phyloP scores from a whole-genome alignment of 2,888 invertebrate genomes.

The Spodoptera littoralis region DNA sequence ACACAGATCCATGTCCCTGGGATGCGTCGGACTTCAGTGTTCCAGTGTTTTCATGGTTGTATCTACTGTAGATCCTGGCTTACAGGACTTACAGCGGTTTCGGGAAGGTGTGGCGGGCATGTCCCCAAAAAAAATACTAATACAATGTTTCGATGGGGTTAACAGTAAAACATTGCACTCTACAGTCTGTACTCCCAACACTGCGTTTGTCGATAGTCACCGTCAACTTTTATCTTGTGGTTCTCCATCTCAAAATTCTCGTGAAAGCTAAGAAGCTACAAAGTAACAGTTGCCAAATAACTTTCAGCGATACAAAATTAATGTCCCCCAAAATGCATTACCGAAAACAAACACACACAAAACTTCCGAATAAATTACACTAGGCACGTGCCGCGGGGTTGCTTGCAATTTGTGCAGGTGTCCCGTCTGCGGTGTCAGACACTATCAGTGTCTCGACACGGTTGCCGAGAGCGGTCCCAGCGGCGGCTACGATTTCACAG shows the following conservation, averaged over 20 bases:
- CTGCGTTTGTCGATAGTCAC: no score
- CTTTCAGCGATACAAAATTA: conserved; percentile 31
- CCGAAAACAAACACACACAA: conserved; percentile 40
- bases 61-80: no score
- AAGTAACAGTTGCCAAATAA: conserved; percentile 9
- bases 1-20: no score
- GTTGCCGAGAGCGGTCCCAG: conserved; percentile 53
- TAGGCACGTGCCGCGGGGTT: conserved; percentile 49
- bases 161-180: no score
- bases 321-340: conserved; percentile 39
- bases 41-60: no score
- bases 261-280: neutral
- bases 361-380: conserved; percentile 53
- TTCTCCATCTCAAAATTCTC: neutral
- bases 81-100: no score
- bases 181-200: no score
- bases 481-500: conserved; percentile 61
- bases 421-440: conserved; percentile 62
- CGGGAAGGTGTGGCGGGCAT: no score
- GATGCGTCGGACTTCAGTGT: no score
- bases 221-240: no score
- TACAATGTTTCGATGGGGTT: no score
- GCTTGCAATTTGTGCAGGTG: conserved; percentile 65
- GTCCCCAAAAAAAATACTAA: no score
- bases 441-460: conserved; percentile 63